Evolutionary conservation across 2,888 invertebrate genomes (phyloP).

Genomic region (Allacma fusca): DNA sequence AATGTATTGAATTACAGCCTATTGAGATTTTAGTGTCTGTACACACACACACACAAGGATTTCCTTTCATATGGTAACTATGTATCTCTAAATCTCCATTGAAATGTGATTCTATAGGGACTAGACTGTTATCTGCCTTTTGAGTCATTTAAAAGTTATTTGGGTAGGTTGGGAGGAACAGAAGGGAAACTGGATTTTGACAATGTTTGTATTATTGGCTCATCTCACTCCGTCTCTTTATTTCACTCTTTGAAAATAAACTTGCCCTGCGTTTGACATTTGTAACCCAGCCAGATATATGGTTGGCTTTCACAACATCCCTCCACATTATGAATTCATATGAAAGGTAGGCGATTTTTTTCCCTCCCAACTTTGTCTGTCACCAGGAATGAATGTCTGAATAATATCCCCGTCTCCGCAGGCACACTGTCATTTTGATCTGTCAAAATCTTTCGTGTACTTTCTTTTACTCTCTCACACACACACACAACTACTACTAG

Average conservation of each 20-base stretch:
- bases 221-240: background rate
- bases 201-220: constrained; percentile 6
- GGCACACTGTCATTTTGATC: constrained; percentile 38
- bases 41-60: too few species aligned
- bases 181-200: background rate
- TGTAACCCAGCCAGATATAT: constrained; percentile 25
- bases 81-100: too few species aligned
- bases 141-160: too few species aligned
- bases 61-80: too few species aligned
- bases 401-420: constrained; percentile 36
- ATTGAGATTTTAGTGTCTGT: too few species aligned
- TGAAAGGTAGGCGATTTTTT: constrained; percentile 32
- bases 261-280: constrained; percentile 35
- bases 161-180: too few species aligned
- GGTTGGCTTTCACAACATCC: constrained; percentile 18
- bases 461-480: background rate
- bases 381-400: constrained; percentile 38
- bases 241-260: constrained; percentile 17
- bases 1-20: too few species aligned
- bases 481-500: background rate
- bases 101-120: too few species aligned
- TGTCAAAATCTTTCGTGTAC: constrained; percentile 33
- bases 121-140: too few species aligned
- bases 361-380: constrained; percentile 30
- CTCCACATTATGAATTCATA: constrained; percentile 36